These are phyloP conservation scores for Dioctria rufipes DNA, from an alignment of 2,888 invertebrate species.

Conservation along the genomic window DNA sequence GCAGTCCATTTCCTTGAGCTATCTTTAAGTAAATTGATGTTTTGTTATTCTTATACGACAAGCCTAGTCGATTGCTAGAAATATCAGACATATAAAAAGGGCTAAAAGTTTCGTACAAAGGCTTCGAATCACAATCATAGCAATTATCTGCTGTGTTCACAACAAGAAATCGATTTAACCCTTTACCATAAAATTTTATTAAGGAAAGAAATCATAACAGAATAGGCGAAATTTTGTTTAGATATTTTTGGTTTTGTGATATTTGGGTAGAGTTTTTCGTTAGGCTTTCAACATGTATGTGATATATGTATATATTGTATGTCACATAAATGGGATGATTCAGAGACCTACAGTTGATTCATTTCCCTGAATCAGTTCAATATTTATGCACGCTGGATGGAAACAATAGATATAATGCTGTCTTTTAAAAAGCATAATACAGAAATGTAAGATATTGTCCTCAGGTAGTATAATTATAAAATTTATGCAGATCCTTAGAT, in stretches of 20 bases:
- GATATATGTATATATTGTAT: neutral
- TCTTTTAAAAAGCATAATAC: too few relatives aligned
- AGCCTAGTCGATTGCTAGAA: neutral
- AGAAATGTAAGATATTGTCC: too few relatives aligned
- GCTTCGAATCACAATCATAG: neutral
- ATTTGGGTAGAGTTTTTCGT: neutral
- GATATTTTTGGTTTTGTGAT: neutral
- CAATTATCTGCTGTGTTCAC: slow-evolving; percentile 21
- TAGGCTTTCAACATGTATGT: neutral
- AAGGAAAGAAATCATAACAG: slow-evolving; percentile 15
- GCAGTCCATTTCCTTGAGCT: slow-evolving; percentile 4
- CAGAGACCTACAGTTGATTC: too few relatives aligned
- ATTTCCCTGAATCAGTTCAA: too few relatives aligned
- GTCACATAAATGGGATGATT: neutral
- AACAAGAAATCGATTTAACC: slow-evolving; percentile 29
- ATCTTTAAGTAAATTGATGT: slow-evolving; percentile 39
- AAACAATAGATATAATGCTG: too few relatives aligned
- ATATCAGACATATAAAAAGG: neutral
- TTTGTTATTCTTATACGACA: slow-evolving; percentile 11
- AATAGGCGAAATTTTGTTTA: slow-evolving; percentile 9
- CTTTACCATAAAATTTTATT: slow-evolving; percentile 31
- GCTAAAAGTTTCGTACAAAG: neutral
- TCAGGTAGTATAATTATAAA: too few relatives aligned
- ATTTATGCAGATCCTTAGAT: too few relatives aligned
- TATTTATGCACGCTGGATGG: too few relatives aligned